phyloP scores from a whole-genome alignment of 2,113 vertebrate species.

The Neopipo cinnamomea region DNA sequence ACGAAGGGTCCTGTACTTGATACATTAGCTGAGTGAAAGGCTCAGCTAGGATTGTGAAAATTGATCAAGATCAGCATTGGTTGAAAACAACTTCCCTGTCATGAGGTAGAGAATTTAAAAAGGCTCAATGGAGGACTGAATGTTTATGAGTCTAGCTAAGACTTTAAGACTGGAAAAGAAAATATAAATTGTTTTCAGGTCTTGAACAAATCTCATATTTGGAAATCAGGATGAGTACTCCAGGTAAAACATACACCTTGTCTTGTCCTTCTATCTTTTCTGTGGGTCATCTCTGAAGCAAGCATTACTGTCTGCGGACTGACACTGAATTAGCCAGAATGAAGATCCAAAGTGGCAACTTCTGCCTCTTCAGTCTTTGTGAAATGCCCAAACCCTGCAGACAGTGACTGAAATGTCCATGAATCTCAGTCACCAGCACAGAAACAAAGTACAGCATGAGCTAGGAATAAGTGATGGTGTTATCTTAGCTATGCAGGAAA shows the following conservation, averaged over 20 bases:
- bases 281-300: not conserved
- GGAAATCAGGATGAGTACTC: not conserved
- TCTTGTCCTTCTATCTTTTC: not conserved
- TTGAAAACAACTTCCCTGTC: not conserved
- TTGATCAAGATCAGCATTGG: not conserved
- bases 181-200: not conserved
- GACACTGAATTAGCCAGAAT: not conserved
- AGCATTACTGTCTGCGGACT: not conserved
- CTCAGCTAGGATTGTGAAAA: slow-evolving; percentile 5
- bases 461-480: not conserved
- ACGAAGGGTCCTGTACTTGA: not conserved
- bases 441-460: not conserved
- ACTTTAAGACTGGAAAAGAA: not conserved
- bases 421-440: not conserved
- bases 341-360: not conserved
- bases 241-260: not conserved
- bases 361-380: not conserved
- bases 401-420: not conserved
- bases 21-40: not conserved
- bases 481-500: not conserved
- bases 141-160: not conserved
- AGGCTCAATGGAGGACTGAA: not conserved
- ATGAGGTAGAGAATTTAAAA: not conserved
- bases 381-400: not conserved
- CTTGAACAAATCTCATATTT: not conserved